Percentiles rank a stretch among this genome's conserved stretches.
These are phyloP conservation scores for Eclectus roratus DNA, from an alignment of 2,113 vertebrate genomes.

Conservation along the genomic window DNA sequence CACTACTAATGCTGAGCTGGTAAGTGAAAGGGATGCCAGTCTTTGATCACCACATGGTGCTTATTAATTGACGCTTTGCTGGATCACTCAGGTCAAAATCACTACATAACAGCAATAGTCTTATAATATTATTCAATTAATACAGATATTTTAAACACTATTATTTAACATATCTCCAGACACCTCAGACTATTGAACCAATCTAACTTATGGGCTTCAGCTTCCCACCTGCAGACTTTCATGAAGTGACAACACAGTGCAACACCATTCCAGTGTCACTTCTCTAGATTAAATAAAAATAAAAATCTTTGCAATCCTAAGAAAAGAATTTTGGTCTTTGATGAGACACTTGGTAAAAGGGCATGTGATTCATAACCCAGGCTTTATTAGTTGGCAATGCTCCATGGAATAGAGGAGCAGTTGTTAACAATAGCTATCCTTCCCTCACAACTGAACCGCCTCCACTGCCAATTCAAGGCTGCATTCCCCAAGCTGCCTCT, in stretches of 20 bases:
- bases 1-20: rapidly evolving
- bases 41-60: background rate
- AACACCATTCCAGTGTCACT: background rate
- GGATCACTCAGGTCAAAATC: background rate
- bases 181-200: background rate
- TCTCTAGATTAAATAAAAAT: background rate
- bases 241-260: background rate
- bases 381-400: background rate
- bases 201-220: background rate
- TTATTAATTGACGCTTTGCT: background rate
- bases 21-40: background rate
- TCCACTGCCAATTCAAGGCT: background rate
- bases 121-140: background rate
- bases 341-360: background rate
- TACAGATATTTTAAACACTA: background rate
- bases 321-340: background rate
- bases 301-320: background rate
- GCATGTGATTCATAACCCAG: background rate
- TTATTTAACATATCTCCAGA: background rate
- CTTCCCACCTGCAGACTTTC: background rate
- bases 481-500: background rate
- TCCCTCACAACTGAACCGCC: background rate
- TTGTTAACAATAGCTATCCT: background rate
- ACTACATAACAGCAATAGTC: background rate
- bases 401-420: background rate